phyloP scores from a whole-genome alignment of 2,888 invertebrate genomes.

The Autographa gamma region DNA sequence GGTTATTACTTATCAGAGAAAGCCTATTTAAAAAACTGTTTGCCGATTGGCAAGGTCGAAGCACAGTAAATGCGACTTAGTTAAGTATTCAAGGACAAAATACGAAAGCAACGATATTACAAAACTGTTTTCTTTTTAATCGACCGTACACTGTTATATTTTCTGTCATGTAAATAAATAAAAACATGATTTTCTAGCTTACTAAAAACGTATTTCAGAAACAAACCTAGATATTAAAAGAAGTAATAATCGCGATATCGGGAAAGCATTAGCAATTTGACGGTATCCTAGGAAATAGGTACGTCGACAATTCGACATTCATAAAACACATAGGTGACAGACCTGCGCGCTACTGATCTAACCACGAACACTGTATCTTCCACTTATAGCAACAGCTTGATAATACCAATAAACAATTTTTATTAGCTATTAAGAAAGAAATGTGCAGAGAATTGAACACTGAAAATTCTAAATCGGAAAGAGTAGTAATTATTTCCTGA shows the following conservation, averaged over 20 bases:
- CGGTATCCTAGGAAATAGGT: conserved; percentile 21
- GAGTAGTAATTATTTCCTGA: not conserved
- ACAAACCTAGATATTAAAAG: not conserved
- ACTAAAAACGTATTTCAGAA: not conserved
- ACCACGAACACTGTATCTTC: conserved; percentile 51
- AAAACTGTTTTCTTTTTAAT: not conserved
- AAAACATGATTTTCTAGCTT: not conserved
- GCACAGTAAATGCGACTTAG: conserved; percentile 14
- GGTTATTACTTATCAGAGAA: conserved; percentile 45
- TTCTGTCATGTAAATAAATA: not conserved
- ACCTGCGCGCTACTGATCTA: conserved; percentile 67
- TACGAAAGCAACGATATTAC: not conserved
- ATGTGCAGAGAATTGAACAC: not conserved
- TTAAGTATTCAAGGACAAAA: conserved; percentile 10
- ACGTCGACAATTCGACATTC: conserved; percentile 48
- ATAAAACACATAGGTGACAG: conserved; percentile 54
- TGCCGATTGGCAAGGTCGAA: conserved; percentile 39
- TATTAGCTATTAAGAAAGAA: not conserved
- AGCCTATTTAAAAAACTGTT: conserved; percentile 37
- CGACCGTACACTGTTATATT: not conserved
- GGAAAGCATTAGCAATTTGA: conserved; percentile 11
- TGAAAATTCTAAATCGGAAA: not conserved
- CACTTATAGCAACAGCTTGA: not conserved
- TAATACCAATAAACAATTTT: not conserved
- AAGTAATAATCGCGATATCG: not conserved